These are phyloP conservation scores for Meta bourneti DNA, from an alignment of 2,888 invertebrate species.

Conservation along the genomic window DNA sequence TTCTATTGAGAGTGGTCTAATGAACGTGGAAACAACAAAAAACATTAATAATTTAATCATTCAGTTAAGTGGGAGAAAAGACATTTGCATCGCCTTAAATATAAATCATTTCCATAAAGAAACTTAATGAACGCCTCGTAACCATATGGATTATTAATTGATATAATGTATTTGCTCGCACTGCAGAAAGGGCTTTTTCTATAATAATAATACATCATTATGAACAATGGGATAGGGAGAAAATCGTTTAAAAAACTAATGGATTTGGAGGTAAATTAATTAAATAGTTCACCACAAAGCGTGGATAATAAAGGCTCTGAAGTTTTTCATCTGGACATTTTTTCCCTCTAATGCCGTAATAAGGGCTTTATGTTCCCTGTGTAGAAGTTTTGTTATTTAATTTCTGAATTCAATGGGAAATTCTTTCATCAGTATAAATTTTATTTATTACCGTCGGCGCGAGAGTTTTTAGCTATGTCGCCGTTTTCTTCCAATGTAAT, in stretches of 20 bases:
- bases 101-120: slow-evolving; percentile 54
- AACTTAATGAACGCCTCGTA: slow-evolving; percentile 50
- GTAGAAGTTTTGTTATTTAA: background rate
- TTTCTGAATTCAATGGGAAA: background rate
- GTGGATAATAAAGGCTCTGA: slow-evolving; percentile 1
- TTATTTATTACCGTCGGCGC: background rate
- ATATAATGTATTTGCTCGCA: slow-evolving; percentile 48
- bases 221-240: slow-evolving; percentile 41
- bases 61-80: slow-evolving; percentile 40
- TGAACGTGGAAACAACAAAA: background rate
- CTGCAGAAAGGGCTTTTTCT: slow-evolving; percentile 45
- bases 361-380: slow-evolving; percentile 10
- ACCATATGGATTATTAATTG: slow-evolving; percentile 61
- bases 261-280: slow-evolving; percentile 55
- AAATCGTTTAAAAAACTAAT: slow-evolving; percentile 62
- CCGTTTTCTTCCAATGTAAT: background rate
- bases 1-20: background rate
- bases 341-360: slow-evolving; percentile 7
- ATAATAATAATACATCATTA: slow-evolving; percentile 51
- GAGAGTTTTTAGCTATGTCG: background rate
- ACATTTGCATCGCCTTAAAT: slow-evolving; percentile 42
- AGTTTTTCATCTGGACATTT: slow-evolving; percentile 6
- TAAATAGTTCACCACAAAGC: slow-evolving; percentile 10
- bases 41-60: slow-evolving; percentile 34
- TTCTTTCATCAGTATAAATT: background rate